A percentile compares a stretch with the other conserved stretches of the same genome.
These are phyloP conservation scores for Crocidura indochinensis DNA, from an alignment of 2,797 vertebrate genomes.

Conservation along the genomic window DNA sequence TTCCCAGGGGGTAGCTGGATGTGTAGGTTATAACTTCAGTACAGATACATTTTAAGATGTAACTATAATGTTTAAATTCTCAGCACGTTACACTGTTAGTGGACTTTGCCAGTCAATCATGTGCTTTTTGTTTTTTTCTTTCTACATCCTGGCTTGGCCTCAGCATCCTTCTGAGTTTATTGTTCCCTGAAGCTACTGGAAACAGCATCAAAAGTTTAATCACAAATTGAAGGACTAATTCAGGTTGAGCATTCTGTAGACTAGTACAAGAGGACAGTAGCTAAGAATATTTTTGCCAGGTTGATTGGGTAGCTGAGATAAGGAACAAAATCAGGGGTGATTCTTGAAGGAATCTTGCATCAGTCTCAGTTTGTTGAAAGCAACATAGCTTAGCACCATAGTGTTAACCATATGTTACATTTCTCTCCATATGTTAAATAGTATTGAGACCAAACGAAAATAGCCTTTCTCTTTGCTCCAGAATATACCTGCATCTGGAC, in stretches of 20 bases:
- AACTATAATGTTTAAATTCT: neutral
- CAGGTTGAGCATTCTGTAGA: neutral
- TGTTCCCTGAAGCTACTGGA: neutral
- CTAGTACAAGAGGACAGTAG: neutral
- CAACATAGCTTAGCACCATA: neutral
- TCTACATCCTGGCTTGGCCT: neutral
- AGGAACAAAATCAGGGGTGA: slow-evolving; percentile 25
- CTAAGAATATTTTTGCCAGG: slow-evolving; percentile 13
- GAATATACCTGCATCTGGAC: slow-evolving; percentile 12
- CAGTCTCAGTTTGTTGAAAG: neutral
- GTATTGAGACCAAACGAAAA: neutral
- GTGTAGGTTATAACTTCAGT: neutral
- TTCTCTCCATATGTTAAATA: slow-evolving; percentile 41
- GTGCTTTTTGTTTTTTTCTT: neutral
- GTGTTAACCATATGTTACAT: neutral
- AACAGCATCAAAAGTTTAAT: neutral
- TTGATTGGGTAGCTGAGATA: slow-evolving; percentile 13
- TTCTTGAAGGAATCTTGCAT: slow-evolving; percentile 3
- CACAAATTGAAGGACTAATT: slow-evolving; percentile 7
- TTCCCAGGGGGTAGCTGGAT: neutral
- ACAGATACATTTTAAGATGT: neutral
- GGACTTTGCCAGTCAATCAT: neutral
- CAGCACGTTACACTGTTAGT: neutral
- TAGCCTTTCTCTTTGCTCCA: neutral
- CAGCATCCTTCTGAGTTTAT: neutral